A percentile compares a stretch with the other conserved stretches of the same genome.
phyloP scores from a whole-genome alignment of 2,797 vertebrate species.

The Moxostoma hubbsi region DNA sequence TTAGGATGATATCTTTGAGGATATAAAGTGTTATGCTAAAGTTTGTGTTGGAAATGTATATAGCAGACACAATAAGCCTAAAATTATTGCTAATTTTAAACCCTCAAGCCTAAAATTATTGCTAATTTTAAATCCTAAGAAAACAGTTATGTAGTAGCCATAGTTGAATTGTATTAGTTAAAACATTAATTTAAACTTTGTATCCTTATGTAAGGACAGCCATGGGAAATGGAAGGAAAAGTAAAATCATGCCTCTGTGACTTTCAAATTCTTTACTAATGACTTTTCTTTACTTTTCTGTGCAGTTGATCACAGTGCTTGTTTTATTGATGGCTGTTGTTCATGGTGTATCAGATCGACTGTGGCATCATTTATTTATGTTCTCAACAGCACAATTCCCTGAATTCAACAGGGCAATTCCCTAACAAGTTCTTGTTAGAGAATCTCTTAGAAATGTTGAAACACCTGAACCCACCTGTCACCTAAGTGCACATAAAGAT shows the following conservation, averaged over 20 bases:
- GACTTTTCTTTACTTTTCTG: background rate
- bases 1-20: background rate
- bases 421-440: background rate
- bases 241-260: background rate
- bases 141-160: background rate
- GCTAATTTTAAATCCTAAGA: background rate
- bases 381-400: background rate
- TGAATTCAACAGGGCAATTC: background rate
- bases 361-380: conserved; percentile 28
- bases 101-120: background rate
- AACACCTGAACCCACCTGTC: background rate
- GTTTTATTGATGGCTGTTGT: background rate
- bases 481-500: background rate
- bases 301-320: background rate
- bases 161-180: background rate
- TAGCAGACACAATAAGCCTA: background rate
- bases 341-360: background rate
- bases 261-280: background rate
- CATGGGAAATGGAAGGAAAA: background rate
- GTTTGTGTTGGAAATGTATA: background rate
- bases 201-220: background rate
- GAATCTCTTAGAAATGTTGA: conserved; percentile 8
- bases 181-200: background rate
- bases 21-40: too few species aligned
- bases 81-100: background rate